Base-by-base conservation (phyloP, 2,797 vertebrate species). In the Danio aesculapii region DNA sequence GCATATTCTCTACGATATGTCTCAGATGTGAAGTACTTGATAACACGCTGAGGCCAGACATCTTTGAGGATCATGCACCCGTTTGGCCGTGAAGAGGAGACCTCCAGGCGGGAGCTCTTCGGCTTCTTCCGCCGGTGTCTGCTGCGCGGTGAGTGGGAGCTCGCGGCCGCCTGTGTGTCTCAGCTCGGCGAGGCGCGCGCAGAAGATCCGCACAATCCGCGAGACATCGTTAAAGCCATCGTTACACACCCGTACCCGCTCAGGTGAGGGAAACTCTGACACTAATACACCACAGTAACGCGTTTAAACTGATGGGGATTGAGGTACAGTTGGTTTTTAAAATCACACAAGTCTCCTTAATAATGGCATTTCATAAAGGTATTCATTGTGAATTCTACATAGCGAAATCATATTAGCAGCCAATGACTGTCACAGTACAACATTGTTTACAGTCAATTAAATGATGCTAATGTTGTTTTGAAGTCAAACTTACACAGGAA, bases 81-180 rank as follows among this genome's bases (percentile, higher is more conserved):
- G 0, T 96, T 97, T 41, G 95, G 96, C 78, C 88, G 89, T 0
- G 97, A 99, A 83, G 93, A 95, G 41, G 92, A 92, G 76, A 93
- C 89, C 8, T 98, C 97, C 0, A 89, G 95, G 57, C 91, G 93
- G 86, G 92, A 92, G 78, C 95, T 99, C 46, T 96, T 96, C 16
- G 88, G 61, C 5, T 97, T 97, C 87, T 99, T 98, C 91, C 95
- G 94, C 21, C 92, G 92, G 80, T 97, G 96, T 79, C 86, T 98
- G 43, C 91, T 79, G 83, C 91, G 88, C 2, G 97, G 95, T 8
- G 94, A 97, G 86, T 99, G 97, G 97, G 96, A 96, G 90, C 91
- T 98, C 71, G 97, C 96, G 0, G 93, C 91, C 50, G 96, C 97
- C 30, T 99, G 96, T 39, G 91, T 98, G 30, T 93, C 92, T 19